These are phyloP conservation scores for Pseudococcus viburni DNA, from an alignment of 2,888 invertebrate genomes.

Conservation along the genomic window DNA sequence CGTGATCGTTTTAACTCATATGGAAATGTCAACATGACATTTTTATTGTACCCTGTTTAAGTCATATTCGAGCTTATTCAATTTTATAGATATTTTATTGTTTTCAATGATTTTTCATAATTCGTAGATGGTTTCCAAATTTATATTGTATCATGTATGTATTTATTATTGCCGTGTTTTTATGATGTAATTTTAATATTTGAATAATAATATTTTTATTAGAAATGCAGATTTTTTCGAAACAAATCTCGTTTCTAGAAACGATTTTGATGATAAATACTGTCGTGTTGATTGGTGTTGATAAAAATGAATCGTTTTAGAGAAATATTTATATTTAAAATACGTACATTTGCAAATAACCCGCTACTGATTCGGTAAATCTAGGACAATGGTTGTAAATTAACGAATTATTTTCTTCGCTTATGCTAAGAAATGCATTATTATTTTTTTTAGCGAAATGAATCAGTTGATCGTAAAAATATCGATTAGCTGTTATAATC, in stretches of 20 bases:
- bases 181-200: constrained; percentile 39
- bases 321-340: constrained; percentile 2
- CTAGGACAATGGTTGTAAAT: constrained; percentile 56
- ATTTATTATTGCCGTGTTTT: constrained; percentile 36
- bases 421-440: constrained; percentile 38
- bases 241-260: too few species aligned
- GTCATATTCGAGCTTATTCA: constrained; percentile 38
- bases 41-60: constrained; percentile 8
- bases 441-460: constrained; percentile 62
- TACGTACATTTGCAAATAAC: constrained; percentile 13
- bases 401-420: constrained; percentile 22
- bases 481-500: constrained; percentile 64
- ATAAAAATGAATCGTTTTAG: neutral
- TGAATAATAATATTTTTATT: constrained; percentile 33
- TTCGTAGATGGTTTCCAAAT: neutral
- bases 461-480: constrained; percentile 67
- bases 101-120: constrained; percentile 9
- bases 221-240: neutral
- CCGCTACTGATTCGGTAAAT: neutral
- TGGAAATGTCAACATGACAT: neutral
- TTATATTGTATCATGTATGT: constrained; percentile 28
- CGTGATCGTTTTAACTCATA: neutral
- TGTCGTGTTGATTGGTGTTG: too few species aligned
- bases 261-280: too few species aligned
- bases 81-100: constrained; percentile 40